Evolutionary conservation across 2,888 invertebrate genomes (phyloP), one percentile per base, ranked within the genome.

Genomic region (Acrobeloides nanus): DNA sequence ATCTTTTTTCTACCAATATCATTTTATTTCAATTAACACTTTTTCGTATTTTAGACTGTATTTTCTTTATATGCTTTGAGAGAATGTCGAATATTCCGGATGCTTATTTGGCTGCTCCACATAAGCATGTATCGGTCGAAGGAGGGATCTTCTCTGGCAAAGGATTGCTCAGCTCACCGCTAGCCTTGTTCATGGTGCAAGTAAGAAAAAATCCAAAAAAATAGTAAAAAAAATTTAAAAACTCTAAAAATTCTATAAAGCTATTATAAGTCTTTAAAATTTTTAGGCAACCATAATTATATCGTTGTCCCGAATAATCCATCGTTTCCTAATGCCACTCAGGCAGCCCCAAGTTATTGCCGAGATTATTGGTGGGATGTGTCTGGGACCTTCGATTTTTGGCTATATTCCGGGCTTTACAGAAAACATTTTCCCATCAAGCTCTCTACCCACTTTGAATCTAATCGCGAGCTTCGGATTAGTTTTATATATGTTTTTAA

Each of bases 221-320:
- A 38, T 38, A 23, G 24, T 21, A 39, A 37, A 37, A 37, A 24
- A 12, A 37, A 37, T 12, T 12, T 33, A 12, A 33, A 24, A 24
- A 24, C 15, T 48, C 12, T 10, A 44, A 38, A n/a, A 15, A 24
- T 25, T 46, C n/a, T 6, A 12, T 8, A 15, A 7, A 48, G n/a
- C n/a, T n/a, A n/a, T n/a, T n/a, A n/a, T n/a, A n/a, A n/a, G n/a
- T n/a, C n/a, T n/a, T 48, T 10, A n/a, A 6, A 37, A 12, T 41
- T 51, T 49, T 49, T 21, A 49, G 49, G 49, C 49, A 2, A 53
- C 32, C 8, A 49, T 49, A 12, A 53, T 49, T 21, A 49, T 49
- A 24, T 25, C 43, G 8, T 29, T 49, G 10, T 53, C 53, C 15
- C 49, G 52, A 23, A 20, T 49, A 1, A 52, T 49, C n/a, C 53